Percentiles rank a stretch among this genome's conserved stretches.
Evolutionary conservation across 2,797 vertebrate genomes (phyloP).

Genomic region (Eleutherodactylus coqui): DNA sequence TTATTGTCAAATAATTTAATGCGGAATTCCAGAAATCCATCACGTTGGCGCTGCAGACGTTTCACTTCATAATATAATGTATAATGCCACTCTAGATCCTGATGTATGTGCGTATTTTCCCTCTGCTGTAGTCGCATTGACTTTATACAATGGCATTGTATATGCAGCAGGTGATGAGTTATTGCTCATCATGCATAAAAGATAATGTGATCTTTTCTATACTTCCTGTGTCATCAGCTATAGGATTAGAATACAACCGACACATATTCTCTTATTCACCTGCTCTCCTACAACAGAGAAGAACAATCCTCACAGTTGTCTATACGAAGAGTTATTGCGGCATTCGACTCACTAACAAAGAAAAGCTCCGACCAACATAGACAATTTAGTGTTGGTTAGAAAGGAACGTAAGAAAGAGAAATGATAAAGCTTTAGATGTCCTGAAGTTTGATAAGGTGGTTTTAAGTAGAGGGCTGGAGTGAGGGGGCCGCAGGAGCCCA

Average conservation of each 20-base stretch:
- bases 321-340: background rate
- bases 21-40: slow-evolving; percentile 43
- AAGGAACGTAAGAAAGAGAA: no score
- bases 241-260: background rate
- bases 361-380: no score
- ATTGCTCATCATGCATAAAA: background rate
- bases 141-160: background rate
- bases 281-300: background rate
- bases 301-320: background rate
- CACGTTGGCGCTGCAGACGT: slow-evolving; percentile 25
- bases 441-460: no score
- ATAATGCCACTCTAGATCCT: background rate
- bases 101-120: background rate
- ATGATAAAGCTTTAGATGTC: no score
- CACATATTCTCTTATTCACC: background rate
- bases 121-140: background rate
- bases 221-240: background rate
- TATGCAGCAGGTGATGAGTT: background rate
- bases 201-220: background rate
- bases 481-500: no score
- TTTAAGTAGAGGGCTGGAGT: no score
- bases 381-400: no score
- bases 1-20: slow-evolving; percentile 53
- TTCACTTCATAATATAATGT: slow-evolving; percentile 30
- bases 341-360: no score